These are phyloP conservation scores for Pempheris klunzingeri DNA, from an alignment of 2,797 vertebrate genomes.

Conservation along the genomic window DNA sequence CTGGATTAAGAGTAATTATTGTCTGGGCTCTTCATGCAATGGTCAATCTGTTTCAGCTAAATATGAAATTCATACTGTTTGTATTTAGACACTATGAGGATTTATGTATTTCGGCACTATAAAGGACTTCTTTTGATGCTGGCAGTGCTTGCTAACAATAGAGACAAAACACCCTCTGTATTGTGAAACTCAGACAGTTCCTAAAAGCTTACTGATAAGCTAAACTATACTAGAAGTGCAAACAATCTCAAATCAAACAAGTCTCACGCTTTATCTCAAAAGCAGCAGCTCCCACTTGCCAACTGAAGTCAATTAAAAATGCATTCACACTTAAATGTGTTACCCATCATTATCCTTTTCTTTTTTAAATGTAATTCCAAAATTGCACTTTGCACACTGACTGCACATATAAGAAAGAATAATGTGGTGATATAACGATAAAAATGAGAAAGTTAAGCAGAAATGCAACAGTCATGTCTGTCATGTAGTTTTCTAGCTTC, in stretches of 20 bases:
- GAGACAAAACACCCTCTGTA: constrained; percentile 9
- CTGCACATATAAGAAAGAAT: background rate
- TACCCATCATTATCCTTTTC: background rate
- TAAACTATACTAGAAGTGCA: constrained; percentile 19
- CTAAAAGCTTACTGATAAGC: constrained; percentile 10
- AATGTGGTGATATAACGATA: background rate
- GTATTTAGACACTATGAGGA: constrained; percentile 3
- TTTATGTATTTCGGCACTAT: background rate
- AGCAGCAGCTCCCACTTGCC: background rate
- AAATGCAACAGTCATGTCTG: background rate
- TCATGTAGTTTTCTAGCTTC: background rate
- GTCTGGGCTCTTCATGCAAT: constrained; percentile 20
- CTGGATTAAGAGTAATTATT: constrained; percentile 57
- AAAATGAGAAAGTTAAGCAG: background rate
- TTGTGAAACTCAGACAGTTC: constrained; percentile 3
- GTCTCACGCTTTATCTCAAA: constrained; percentile 8
- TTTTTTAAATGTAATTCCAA: background rate
- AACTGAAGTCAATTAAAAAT: constrained; percentile 51
- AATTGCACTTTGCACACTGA: too few species aligned
- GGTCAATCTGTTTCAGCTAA: constrained; percentile 40
- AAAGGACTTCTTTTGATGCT: constrained; percentile 27
- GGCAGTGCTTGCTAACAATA: constrained; percentile 1
- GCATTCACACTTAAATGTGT: constrained; percentile 17
- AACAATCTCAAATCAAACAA: constrained; percentile 11
- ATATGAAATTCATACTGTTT: background rate